These are phyloP conservation scores for Cossypha caffra DNA, from an alignment of 2,797 vertebrate genomes.

Conservation along the genomic window DNA sequence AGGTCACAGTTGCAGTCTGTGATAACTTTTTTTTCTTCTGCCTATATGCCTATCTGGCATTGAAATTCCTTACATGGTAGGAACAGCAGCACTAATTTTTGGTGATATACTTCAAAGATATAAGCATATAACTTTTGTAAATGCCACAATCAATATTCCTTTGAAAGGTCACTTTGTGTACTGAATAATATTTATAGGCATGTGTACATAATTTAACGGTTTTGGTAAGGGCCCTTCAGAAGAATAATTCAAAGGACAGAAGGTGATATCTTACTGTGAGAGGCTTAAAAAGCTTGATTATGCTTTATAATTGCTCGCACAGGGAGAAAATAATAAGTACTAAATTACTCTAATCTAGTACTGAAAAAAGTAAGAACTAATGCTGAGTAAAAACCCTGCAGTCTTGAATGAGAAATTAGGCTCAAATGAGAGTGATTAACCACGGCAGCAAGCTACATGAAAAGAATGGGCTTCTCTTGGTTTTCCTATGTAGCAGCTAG, in stretches of 20 bases:
- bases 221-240: conserved; percentile 22
- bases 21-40: not conserved
- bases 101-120: not conserved
- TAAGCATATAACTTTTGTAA: not conserved
- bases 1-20: not conserved
- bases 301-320: conserved; percentile 29
- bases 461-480: not conserved
- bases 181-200: not conserved
- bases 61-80: not conserved
- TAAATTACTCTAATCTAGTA: conserved; percentile 29
- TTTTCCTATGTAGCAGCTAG: not conserved
- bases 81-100: not conserved
- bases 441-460: not conserved
- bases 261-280: conserved; percentile 33
- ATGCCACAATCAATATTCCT: not conserved
- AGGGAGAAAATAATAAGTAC: conserved; percentile 44
- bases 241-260: conserved; percentile 28
- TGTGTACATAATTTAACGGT: not conserved
- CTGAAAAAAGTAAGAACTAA: not conserved
- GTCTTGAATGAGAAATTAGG: conserved; percentile 45
- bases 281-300: conserved; percentile 37
- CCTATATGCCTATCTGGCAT: not conserved
- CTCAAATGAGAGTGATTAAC: conserved; percentile 13
- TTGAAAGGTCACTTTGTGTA: conserved; percentile 21
- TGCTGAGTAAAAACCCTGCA: not conserved